These are phyloP conservation scores for Perca flavescens DNA, from an alignment of 2,113 vertebrate genomes.

Conservation along the genomic window DNA sequence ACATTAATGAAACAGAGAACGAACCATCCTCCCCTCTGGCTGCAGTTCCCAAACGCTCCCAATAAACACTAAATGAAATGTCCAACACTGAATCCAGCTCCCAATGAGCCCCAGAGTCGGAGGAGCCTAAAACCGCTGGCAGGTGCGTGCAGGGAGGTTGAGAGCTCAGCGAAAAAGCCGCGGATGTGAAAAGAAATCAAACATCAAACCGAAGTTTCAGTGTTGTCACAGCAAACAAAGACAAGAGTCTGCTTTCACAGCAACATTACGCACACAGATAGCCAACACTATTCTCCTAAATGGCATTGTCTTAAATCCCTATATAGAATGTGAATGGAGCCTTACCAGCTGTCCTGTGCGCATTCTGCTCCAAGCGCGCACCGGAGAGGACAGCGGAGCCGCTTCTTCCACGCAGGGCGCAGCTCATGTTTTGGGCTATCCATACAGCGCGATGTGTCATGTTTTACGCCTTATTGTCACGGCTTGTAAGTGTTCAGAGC, in stretches of 20 bases:
- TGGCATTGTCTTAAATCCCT: neutral
- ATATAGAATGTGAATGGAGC: neutral
- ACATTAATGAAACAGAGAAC: slow-evolving; percentile 43
- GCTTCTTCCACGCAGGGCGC: slow-evolving; percentile 44
- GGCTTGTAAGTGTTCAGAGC: slow-evolving; percentile 61
- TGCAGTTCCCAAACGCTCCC: slow-evolving; percentile 13
- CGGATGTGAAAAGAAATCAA: slow-evolving; percentile 58
- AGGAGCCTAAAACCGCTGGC: slow-evolving; percentile 54
- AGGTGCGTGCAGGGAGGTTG: slow-evolving; percentile 63
- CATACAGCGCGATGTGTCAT: slow-evolving; percentile 66
- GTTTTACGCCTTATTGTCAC: slow-evolving; percentile 63
- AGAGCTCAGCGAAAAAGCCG: slow-evolving; percentile 31
- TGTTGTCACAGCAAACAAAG: slow-evolving; percentile 71
- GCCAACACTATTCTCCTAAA: neutral
- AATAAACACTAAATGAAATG: slow-evolving; percentile 34
- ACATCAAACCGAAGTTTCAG: slow-evolving; percentile 60
- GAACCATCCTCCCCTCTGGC: neutral
- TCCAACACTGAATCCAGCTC: slow-evolving; percentile 24
- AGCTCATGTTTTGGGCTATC: slow-evolving; percentile 59
- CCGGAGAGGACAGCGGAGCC: slow-evolving; percentile 28
- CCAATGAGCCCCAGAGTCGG: slow-evolving; percentile 28
- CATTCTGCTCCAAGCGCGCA: slow-evolving; percentile 52
- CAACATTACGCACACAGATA: slow-evolving; percentile 2
- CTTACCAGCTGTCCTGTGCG: slow-evolving; percentile 69
- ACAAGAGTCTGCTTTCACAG: slow-evolving; percentile 45